Evolutionary conservation across 2,113 vertebrate species (phyloP), one percentile per base, ranked within the genome.

Genomic region (Sebastes schlegelii): DNA sequence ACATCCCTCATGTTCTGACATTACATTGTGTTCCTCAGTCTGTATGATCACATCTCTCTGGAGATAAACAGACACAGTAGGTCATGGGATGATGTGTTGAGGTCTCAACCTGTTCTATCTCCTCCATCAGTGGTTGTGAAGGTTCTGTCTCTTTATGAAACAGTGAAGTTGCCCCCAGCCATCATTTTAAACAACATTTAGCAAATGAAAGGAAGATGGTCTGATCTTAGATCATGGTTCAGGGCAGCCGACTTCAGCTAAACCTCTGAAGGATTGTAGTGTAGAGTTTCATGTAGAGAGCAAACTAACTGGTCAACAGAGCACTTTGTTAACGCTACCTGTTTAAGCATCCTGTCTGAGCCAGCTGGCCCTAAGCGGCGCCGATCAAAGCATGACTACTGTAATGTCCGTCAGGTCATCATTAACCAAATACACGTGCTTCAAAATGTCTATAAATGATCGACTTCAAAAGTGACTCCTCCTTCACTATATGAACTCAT

Each of bases 401-500:
- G 58, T 83, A 76, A 83, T 80, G 72, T 88, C 58, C 72, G 86
- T 83, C 64, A 86, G 84, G 80, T 88, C 72, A 83, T 87, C 65
- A 85, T 91, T 79, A 88, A 89, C 80, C 84, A 89, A 82, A 83
- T 82, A 79, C 71, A 91, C 80, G 12, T 88, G 77, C 85, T 92
- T 93, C 79, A 83, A 84, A 82, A 69, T 91, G 89, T 91, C 74
- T 85, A 76, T 72, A 88, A 90, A 86, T 84, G 78, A 86, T 86
- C 79, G 79, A 88, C 86, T 86, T 88, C 86, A 82, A 86, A 89
- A 90, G 87, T 84, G 86, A 80, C 78, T 91, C 79, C 86, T 91
- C 87, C 74, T 91, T 81, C 89, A 92, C 79, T 90, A 87, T 93
- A 91, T 91, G 76, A 88, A 91, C 83, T 94, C 84, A 94, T 93